Evolutionary conservation across 2,113 vertebrate genomes (phyloP).

Genomic region (Ranitomeya imitator): DNA sequence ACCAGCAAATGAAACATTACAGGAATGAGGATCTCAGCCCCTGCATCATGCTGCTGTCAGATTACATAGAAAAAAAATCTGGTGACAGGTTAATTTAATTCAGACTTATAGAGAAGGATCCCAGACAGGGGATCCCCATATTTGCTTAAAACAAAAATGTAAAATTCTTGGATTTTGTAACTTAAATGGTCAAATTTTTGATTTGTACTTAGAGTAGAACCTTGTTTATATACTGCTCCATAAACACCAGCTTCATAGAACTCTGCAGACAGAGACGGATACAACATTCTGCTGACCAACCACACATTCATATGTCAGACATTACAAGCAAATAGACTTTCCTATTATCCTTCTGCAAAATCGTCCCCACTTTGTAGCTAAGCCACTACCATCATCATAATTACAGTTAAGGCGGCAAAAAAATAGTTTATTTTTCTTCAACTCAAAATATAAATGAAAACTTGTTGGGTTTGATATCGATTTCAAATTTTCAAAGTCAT

Average conservation of each 20-base stretch:
- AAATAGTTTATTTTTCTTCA: background rate
- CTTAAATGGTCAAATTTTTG: no score
- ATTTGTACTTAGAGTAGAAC: no score
- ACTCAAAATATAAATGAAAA: background rate
- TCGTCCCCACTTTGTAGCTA: background rate
- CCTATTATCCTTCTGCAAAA: background rate
- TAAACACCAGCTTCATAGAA: background rate
- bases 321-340: background rate
- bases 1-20: no score
- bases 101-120: no score
- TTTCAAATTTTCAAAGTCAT: background rate
- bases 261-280: background rate
- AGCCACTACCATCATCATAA: background rate
- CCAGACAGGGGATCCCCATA: no score
- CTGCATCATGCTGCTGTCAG: no score
- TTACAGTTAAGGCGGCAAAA: background rate
- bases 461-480: background rate
- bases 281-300: background rate
- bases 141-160: no score
- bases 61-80: no score
- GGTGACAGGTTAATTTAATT: no score
- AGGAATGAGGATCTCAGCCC: no score
- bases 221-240: background rate
- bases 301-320: background rate
- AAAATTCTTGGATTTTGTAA: no score